phyloP scores from a whole-genome alignment of 2,888 invertebrate genomes.

The Synergus itoensis region DNA sequence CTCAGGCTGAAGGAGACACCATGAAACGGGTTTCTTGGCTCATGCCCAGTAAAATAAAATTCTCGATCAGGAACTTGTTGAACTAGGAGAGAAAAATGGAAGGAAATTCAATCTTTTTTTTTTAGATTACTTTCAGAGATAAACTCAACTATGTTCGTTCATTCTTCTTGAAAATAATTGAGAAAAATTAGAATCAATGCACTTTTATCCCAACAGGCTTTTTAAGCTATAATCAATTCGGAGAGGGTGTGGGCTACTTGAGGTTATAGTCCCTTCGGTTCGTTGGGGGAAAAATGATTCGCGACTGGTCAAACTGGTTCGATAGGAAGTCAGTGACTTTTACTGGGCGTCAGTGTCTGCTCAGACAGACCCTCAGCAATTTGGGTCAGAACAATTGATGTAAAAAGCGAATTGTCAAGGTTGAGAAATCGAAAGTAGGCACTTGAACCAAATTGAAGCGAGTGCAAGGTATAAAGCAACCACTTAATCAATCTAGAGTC shows the following conservation, averaged over 20 bases:
- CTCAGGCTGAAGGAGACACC: neutral
- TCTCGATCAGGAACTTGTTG: constrained; percentile 50
- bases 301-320: neutral
- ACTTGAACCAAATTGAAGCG: constrained; percentile 9
- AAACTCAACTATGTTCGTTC: neutral
- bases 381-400: constrained; percentile 17
- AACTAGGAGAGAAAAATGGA: constrained; percentile 28
- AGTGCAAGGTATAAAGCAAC: neutral
- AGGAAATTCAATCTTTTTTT: neutral
- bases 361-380: constrained; percentile 28
- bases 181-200: neutral
- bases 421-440: constrained; percentile 35
- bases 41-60: constrained; percentile 34
- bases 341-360: constrained; percentile 32
- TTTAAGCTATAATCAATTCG: neutral
- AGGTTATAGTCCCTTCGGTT: constrained; percentile 6
- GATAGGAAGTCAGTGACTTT: constrained; percentile 2
- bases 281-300: neutral
- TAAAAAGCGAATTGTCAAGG: constrained; percentile 40
- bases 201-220: neutral
- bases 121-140: neutral
- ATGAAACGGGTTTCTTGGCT: constrained; percentile 4
- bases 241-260: neutral
- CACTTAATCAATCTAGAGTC: constrained; percentile 6
- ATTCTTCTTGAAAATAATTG: too few species aligned